Conservation (phyloP, 2,888 invertebrate species). For the Melanchra persicariae region DNA sequence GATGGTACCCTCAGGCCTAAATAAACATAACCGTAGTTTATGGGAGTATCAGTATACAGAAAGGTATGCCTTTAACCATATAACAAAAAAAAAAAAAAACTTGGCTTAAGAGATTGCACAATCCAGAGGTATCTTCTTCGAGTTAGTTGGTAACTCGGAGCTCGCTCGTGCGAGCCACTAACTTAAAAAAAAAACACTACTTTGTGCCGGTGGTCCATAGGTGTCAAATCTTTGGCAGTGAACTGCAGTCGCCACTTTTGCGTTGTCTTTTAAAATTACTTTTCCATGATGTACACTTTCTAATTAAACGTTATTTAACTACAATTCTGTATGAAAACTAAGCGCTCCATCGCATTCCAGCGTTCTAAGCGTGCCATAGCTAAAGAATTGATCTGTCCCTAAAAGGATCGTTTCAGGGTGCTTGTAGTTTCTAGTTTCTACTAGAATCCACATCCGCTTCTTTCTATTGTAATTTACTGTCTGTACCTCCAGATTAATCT, state of each 20-base stretch:
- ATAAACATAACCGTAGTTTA: neutral
- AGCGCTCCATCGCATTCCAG: neutral
- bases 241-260: neutral
- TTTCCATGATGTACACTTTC: no score
- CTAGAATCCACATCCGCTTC: conserved; percentile 2
- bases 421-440: conserved; percentile 13
- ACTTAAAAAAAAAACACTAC: no score
- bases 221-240: no score
- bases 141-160: no score
- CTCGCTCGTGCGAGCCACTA: no score
- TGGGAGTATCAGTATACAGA: no score
- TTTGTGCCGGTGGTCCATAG: no score
- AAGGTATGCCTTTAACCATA: no score
- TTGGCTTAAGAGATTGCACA: no score
- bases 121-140: no score
- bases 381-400: neutral
- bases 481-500: conserved; percentile 10
- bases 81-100: no score
- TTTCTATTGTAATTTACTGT: conserved; percentile 10
- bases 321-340: neutral
- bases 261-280: no score
- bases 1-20: conserved; percentile 1
- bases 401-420: conserved; percentile 30
- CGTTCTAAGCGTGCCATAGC: neutral
- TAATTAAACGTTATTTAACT: neutral